Evolutionary conservation across 2,797 vertebrate genomes (phyloP).

Genomic region (Pseudochirops corinnae): DNA sequence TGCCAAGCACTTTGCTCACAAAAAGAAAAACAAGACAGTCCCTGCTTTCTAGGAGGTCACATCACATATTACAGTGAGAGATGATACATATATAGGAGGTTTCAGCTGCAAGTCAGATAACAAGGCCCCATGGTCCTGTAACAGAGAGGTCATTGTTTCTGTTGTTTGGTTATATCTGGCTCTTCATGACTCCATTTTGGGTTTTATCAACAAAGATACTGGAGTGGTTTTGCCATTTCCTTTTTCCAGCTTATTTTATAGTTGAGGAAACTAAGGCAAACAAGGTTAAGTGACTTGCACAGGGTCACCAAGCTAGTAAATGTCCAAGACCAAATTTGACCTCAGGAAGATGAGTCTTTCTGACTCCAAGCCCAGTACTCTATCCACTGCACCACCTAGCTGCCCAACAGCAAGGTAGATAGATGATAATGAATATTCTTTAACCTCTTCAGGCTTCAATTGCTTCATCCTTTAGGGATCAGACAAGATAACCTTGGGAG

Average conservation of each 20-base stretch:
- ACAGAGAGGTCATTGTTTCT: not conserved
- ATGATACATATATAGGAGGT: not conserved
- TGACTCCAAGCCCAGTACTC: not conserved
- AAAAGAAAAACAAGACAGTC: not conserved
- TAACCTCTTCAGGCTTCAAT: not conserved
- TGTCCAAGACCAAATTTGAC: not conserved
- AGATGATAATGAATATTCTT: not conserved
- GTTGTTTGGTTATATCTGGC: no score
- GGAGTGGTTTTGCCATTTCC: not conserved
- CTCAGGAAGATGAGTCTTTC: not conserved
- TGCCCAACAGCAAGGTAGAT: not conserved
- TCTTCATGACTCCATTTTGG: not conserved
- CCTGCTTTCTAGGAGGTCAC: not conserved
- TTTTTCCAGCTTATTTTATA: not conserved
- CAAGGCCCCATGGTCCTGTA: not conserved
- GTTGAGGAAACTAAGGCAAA: not conserved
- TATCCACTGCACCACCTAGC: not conserved
- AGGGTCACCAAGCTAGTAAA: not conserved
- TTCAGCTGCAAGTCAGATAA: not conserved
- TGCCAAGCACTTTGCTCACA: not conserved
- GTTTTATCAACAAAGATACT: not conserved
- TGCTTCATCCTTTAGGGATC: not conserved
- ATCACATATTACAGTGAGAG: not conserved
- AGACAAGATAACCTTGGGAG: not conserved
- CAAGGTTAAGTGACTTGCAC: not conserved